Evolutionary conservation across 2,888 invertebrate species (phyloP).

Genomic region (Brenthis ino): DNA sequence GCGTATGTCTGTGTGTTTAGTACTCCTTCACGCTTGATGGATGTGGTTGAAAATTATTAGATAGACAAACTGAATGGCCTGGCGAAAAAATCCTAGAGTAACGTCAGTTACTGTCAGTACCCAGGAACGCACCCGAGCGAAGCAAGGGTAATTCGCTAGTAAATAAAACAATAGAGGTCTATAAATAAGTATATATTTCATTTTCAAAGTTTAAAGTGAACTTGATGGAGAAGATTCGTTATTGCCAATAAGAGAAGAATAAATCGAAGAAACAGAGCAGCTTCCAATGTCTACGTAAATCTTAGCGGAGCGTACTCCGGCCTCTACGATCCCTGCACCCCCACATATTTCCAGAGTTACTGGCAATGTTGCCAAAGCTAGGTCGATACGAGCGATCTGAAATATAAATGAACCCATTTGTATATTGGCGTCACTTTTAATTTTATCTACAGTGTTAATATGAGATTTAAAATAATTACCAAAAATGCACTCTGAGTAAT

Average conservation of each 20-base stretch:
- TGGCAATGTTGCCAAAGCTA: constrained; percentile 61
- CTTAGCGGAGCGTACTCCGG: constrained; percentile 59
- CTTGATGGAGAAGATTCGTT: not conserved
- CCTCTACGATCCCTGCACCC: constrained; percentile 57
- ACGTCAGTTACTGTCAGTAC: too few species aligned
- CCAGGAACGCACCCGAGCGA: too few species aligned
- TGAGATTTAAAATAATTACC: constrained; percentile 48
- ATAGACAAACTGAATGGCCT: too few species aligned
- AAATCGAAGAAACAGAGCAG: constrained; percentile 60
- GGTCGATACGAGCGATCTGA: constrained; percentile 65
- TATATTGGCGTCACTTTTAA: not conserved
- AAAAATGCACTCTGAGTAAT: constrained; percentile 56
- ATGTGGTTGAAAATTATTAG: too few species aligned
- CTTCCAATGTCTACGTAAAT: constrained; percentile 63
- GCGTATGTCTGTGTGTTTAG: too few species aligned
- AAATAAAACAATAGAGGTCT: not conserved
- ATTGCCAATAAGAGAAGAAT: constrained; percentile 49
- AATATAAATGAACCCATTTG: constrained; percentile 17
- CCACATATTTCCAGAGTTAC: constrained; percentile 67
- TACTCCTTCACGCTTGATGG: too few species aligned
- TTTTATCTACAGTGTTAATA: too few species aligned
- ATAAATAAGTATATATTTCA: not conserved
- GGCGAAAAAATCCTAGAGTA: too few species aligned
- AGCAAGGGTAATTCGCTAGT: not conserved
- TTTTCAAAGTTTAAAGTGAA: not conserved